phyloP scores from a whole-genome alignment of 2,888 invertebrate species.

The Lysandra bellargus region DNA sequence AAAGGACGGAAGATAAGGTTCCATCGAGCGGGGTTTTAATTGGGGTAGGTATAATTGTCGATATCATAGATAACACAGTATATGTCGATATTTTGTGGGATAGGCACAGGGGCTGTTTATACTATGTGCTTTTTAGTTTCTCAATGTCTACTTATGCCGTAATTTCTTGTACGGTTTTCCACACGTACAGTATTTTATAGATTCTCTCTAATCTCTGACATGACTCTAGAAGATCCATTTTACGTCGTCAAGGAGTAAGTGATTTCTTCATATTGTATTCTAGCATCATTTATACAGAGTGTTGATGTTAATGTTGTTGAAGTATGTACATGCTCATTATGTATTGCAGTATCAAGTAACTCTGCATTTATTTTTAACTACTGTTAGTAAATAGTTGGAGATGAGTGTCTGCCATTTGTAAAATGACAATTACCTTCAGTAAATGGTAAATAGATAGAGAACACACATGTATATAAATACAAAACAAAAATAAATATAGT shows the following conservation, averaged over 20 bases:
- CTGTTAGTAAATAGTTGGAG: conserved; percentile 19
- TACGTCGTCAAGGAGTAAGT: conserved; percentile 99
- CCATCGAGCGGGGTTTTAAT: conserved; percentile 59
- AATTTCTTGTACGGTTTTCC: conserved; percentile 44
- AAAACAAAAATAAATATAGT: not conserved
- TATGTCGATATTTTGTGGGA: conserved; percentile 74
- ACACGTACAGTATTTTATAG: conserved; percentile 60
- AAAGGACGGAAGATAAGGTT: conserved; percentile 65
- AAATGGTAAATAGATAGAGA: not conserved
- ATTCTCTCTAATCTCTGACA: conserved; percentile 82
- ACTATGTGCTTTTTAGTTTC: conserved; percentile 48
- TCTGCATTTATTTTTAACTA: not conserved
- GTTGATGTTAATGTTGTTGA: not conserved
- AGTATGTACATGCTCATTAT: not conserved
- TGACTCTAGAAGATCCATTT: conserved; percentile 99
- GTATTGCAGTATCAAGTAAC: not conserved
- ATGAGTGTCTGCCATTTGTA: conserved; percentile 7
- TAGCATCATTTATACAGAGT: not conserved
- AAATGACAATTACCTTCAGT: not conserved
- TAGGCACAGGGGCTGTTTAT: conserved; percentile 59
- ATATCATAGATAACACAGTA: conserved; percentile 48
- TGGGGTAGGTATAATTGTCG: conserved; percentile 59
- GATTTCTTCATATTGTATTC: conserved; percentile 30
- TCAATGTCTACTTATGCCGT: conserved; percentile 46
- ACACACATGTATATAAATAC: not conserved